These are phyloP conservation scores for Macroramphosus scolopax DNA, from an alignment of 2,797 vertebrate species.

Conservation along the genomic window DNA sequence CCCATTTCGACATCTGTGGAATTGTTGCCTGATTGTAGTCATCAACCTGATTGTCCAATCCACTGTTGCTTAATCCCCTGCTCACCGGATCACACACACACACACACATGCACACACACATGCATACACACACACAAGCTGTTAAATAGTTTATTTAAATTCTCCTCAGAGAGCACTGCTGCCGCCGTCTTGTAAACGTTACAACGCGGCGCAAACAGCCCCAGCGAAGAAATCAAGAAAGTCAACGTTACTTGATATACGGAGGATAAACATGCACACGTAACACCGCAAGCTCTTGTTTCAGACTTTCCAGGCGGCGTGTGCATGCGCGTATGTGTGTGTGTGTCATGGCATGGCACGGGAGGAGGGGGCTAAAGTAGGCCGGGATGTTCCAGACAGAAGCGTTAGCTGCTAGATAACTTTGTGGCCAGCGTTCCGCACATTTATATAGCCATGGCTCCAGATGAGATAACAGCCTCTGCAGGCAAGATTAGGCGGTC, in stretches of 20 bases:
- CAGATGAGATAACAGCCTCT: constrained; percentile 78
- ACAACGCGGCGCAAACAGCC: constrained; percentile 17
- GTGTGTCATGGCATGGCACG: constrained; percentile 26
- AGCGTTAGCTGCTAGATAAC: constrained; percentile 78
- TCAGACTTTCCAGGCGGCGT: constrained; percentile 65
- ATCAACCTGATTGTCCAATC: constrained; percentile 18
- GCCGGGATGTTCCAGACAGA: constrained; percentile 84
- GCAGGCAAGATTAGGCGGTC: constrained; percentile 67
- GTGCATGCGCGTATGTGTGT: constrained; percentile 22
- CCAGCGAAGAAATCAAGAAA: constrained; percentile 37
- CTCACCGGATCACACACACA: too few relatives aligned
- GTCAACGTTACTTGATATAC: constrained; percentile 52
- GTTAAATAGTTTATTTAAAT: constrained; percentile 22
- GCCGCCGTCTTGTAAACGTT: constrained; percentile 5
- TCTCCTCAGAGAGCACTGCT: not conserved
- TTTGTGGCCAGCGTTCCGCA: constrained; percentile 77
- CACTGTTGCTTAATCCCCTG: too few relatives aligned
- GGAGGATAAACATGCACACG: constrained; percentile 48
- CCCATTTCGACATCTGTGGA: too few relatives aligned
- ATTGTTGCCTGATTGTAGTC: too few relatives aligned
- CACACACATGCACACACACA: not conserved
- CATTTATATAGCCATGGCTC: constrained; percentile 77
- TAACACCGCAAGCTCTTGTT: constrained; percentile 55
- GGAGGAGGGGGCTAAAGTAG: constrained; percentile 76
- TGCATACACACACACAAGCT: constrained; percentile 6